Conservation (phyloP, 2,888 invertebrate genomes). For the Tetranychus truncatus region DNA sequence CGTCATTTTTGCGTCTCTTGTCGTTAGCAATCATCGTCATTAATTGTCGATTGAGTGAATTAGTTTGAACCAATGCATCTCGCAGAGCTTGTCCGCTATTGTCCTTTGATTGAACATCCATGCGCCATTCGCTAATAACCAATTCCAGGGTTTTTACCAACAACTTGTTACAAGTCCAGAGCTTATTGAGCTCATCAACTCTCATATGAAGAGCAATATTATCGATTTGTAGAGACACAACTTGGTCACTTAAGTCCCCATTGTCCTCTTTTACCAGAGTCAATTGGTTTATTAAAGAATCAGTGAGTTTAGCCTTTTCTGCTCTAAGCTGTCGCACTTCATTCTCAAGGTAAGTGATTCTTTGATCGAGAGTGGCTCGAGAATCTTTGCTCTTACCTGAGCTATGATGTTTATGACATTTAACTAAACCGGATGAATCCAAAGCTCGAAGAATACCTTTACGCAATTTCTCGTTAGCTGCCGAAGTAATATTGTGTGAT, state of each 20-base stretch:
- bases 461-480: not conserved
- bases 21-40: not conserved
- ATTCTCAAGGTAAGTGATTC: not conserved
- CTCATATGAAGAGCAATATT: not conserved
- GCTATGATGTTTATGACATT: not conserved
- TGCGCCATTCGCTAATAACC: not conserved
- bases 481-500: not conserved
- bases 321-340: not conserved
- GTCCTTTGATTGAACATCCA: not conserved
- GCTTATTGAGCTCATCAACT: not conserved
- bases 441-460: not conserved
- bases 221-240: not conserved
- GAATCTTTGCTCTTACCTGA: not conserved
- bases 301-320: not conserved
- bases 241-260: not conserved
- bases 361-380: not conserved
- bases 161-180: not conserved
- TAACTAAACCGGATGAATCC: not conserved
- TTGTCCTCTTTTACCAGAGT: not conserved
- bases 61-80: not conserved
- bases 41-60: not conserved
- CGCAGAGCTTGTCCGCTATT: not conserved
- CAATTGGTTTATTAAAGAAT: not conserved
- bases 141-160: not conserved
- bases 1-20: not conserved